Evolutionary conservation across 2,797 vertebrate genomes (phyloP), one percentile per base, ranked within the genome.

Genomic region (Gallinago nigripennis): DNA sequence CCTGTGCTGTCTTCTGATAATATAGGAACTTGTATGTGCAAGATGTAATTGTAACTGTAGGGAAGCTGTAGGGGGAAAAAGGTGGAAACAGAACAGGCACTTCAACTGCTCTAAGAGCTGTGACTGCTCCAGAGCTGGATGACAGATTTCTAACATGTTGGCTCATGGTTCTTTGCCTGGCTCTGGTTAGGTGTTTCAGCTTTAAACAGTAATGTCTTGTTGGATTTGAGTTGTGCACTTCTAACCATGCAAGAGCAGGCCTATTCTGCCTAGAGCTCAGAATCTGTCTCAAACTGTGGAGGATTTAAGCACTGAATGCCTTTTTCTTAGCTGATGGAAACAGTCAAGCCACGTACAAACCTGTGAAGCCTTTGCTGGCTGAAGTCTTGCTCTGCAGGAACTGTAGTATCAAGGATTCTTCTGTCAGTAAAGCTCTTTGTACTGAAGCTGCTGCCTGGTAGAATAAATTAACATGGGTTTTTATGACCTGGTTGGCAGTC

Each of bases 281-380:
- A 73, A 43, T 5, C 13, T 18, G 9, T 68, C 23, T 69, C 10
- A 35, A 37, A 48, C 37, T 51, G 8, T 13, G 1, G 3, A 9
- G 9, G 61, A 15, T 39, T 41, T 81, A 84, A 77, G 14, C 3
- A 18, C 18, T 5, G 13, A 11, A 1, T 53, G 13, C 0, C 2
- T 5, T 61, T 82, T 46, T 45, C 28, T 46, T 71, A 58, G 35
- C 30, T 69, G 66, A 41, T 2, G 7, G 31, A 63, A 71, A 16
- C 0, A 0, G 53, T 8, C 18, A 72, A 56, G 14, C 31, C 6
- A 2, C 35, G 18, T 21, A 24, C 8, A 50, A n/a, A 9, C 15
- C 2, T 9, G 27, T 28, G 41, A 79, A 72, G n/a, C 4, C 4
- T 16, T 45, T 83, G 14, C 10, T 54, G 54, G 7, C 30, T 53